Conservation (phyloP, 2,888 invertebrate species). For the Pandemis heparana region DNA sequence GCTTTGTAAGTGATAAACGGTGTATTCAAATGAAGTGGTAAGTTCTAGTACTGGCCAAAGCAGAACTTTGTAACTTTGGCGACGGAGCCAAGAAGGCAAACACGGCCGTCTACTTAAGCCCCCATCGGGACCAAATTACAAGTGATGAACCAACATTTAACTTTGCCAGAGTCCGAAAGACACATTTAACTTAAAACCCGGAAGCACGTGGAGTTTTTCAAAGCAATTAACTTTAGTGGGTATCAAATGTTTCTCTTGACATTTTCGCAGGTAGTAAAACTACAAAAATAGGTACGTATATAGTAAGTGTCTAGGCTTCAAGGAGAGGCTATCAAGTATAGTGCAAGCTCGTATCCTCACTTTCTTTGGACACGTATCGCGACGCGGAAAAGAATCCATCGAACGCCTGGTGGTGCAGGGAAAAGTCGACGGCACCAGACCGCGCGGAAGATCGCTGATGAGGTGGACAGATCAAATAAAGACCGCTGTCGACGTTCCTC, state of each 20-base stretch:
- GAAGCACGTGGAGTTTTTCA: background rate
- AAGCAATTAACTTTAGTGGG: background rate
- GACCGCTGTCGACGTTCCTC: too few species aligned
- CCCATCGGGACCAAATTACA: slow-evolving; percentile 70
- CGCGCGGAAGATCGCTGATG: too few species aligned
- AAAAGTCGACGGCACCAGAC: too few species aligned
- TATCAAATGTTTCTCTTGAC: background rate
- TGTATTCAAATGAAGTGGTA: slow-evolving; percentile 40
- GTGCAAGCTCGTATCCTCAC: too few species aligned
- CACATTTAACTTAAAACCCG: background rate
- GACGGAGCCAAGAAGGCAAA: slow-evolving; percentile 68
- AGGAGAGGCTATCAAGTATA: too few species aligned
- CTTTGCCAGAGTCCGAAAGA: slow-evolving; percentile 50
- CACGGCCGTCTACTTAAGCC: slow-evolving; percentile 56
- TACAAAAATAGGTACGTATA: background rate
- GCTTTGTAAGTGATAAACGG: slow-evolving; percentile 34
- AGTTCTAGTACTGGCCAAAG: slow-evolving; percentile 28
- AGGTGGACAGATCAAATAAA: too few species aligned
- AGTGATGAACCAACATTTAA: slow-evolving; percentile 60
- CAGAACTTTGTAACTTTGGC: slow-evolving; percentile 65
- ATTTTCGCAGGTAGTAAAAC: background rate
- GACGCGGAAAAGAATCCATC: too few species aligned
- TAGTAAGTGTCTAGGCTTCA: too few species aligned
- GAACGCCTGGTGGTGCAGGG: too few species aligned
- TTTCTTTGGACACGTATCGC: too few species aligned